Evolutionary conservation across 2,888 invertebrate species (phyloP), one percentile per base, ranked within the genome.

Genomic region (Choreutis nemorana): DNA sequence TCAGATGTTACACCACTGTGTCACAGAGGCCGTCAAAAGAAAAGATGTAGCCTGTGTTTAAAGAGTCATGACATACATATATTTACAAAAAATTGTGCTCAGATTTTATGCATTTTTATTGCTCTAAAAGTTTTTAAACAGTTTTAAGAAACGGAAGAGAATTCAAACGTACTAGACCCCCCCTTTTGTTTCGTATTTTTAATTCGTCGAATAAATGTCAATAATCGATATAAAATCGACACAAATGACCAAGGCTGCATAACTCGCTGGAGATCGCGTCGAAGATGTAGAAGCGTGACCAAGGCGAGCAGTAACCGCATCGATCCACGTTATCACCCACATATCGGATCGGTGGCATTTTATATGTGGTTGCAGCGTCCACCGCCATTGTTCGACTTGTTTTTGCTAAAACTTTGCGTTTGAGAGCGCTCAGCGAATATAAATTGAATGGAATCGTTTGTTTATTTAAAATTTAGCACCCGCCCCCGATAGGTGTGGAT

Each of bases 261-360:
- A 49, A 50, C 35, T 42, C 40, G 43, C 44, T 50, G 45, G 50
- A 61, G 58, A 50, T 56, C 35, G 33, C 41, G 37, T 40, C 37
- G 37, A 43, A 20, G 9, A 21, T 28, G 18, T 18, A 14, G 30
- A 23, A 14, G 27, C 30, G 29, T 27, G 29, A 26, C 26, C 28
- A 36, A 39, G 35, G 33, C 38, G 39, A 35, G 29, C 40, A 36
- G n/a, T n/a, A 42, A 48, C 45, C 29, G 49, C 54, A 62, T 65
- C 66, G 66, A 65, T 66, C 61, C 56, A 33, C 39, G 48, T 62
- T 62, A 63, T 62, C 64, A 59, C 48, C 42, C 40, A 50, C 49
- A 50, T 42, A 43, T 43, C 45, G 37, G 24, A 28, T 30, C 34
- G 34, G 35, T 39, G 44, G 15, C 10, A 32, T 37, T 27, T 34